Evolutionary conservation across 2,888 invertebrate species (phyloP), one percentile per base, ranked within the genome.

Genomic region (Autographa pulchrina): DNA sequence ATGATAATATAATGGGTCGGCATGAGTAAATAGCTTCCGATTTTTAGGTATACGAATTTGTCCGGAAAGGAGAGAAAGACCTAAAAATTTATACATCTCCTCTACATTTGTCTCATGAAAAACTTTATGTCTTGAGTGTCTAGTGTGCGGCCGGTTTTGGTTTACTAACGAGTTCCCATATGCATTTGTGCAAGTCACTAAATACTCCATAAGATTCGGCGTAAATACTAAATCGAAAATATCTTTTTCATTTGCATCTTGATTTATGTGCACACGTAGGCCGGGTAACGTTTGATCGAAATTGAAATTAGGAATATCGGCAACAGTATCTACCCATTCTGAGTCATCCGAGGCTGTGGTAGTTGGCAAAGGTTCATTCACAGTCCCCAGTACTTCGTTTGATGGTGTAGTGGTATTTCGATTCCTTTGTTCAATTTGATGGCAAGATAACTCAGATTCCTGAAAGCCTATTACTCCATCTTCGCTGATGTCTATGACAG

Each of bases 1-100:
- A 35, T 69, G 69, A 25, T 64, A 69, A 54, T 69, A 59, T 35
- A 68, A 58, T 14, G 16, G n/a, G 20, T 68, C 63, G 16, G 18
- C 11, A 35, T 38, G n/a, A 8, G 63, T 52, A 60, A 69, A 69
- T 16, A 69, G 32, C 13, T 70, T 70, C 25, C 38, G 52, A 31
- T 54, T 52, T 54, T 61, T 25, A 8, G 64, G 61, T 7, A 25
- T 14, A 2, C 25, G 14, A 8, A 70, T 61, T 38, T 70, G 69
- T 14, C 65, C 69, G 8, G 25, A 11, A n/a, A 65, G 41, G n/a
- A 70, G 35, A 2, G 9, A 61, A 18, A 70, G 66, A 20, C 65
- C 61, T 4, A 65, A 18, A 52, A 52, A 52, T 52, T 52, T 52
- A 52, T 52, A 52, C 52, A 52, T 52, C 52, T 52, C 52, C 52